These are phyloP conservation scores for Pteria penguin DNA, from an alignment of 2,888 invertebrate species.

Conservation along the genomic window DNA sequence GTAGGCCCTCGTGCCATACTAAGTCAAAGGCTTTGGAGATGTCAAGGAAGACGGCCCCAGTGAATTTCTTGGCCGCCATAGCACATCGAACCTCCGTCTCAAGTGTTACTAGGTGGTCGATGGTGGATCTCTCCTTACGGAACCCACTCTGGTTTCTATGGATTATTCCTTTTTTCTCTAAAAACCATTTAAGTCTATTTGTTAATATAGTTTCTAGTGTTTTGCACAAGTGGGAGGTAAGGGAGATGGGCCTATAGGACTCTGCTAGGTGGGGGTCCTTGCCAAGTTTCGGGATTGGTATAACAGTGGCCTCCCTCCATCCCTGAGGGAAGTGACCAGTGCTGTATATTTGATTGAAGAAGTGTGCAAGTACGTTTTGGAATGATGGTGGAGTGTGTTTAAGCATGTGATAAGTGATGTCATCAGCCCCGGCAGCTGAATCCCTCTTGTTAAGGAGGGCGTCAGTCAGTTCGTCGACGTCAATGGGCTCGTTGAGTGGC, in stretches of 20 bases:
- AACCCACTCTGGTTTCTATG: slow-evolving; percentile 20
- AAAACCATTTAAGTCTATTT: too few relatives aligned
- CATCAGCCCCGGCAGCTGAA: too few relatives aligned
- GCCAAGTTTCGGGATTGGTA: slow-evolving; percentile 47
- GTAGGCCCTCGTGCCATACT: too few relatives aligned
- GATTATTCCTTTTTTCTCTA: not conserved
- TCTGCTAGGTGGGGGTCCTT: slow-evolving; percentile 36
- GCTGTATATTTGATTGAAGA: not conserved
- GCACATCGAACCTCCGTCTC: not conserved
- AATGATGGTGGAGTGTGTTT: not conserved
- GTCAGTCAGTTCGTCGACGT: not conserved
- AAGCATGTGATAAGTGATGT: too few relatives aligned
- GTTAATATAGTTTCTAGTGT: too few relatives aligned
- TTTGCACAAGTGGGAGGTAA: slow-evolving; percentile 59
- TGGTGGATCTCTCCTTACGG: not conserved
- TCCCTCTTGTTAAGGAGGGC: too few relatives aligned
- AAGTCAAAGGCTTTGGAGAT: too few relatives aligned
- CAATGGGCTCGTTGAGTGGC: not conserved
- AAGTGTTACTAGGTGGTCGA: not conserved
- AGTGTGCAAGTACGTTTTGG: too few relatives aligned
- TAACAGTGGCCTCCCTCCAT: slow-evolving; percentile 42
- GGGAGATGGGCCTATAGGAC: slow-evolving; percentile 55
- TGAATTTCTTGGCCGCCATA: not conserved
- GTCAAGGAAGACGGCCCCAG: too few relatives aligned
- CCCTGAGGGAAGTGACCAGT: slow-evolving; percentile 13